Evolutionary conservation across 2,888 invertebrate genomes (phyloP).

Genomic region (Cephus sareptanus): DNA sequence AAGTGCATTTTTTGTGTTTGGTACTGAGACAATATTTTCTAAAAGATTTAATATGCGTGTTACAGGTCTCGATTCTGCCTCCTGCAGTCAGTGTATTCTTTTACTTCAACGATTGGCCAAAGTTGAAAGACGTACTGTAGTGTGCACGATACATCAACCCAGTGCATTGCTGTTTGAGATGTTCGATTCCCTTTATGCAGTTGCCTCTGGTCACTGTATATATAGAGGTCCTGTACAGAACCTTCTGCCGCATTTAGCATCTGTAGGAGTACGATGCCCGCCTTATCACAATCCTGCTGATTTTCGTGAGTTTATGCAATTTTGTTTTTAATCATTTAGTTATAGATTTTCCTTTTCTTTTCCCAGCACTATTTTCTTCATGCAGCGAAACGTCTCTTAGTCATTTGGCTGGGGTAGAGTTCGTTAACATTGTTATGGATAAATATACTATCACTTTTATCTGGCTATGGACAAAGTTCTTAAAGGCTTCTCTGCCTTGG

Average conservation of each 20-base stretch:
- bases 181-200: conserved; percentile 89
- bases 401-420: neutral
- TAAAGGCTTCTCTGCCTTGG: neutral
- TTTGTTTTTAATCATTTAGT: neutral
- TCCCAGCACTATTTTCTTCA: neutral
- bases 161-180: conserved; percentile 92
- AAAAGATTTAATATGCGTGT: neutral
- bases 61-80: conserved; percentile 85
- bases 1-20: neutral
- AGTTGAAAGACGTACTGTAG: conserved; percentile 84
- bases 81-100: conserved; percentile 85
- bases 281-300: conserved; percentile 96
- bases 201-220: conserved; percentile 85
- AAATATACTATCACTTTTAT: neutral
- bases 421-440: neutral
- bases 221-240: conserved; percentile 82
- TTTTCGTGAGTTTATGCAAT: conserved; percentile 77
- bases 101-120: conserved; percentile 83
- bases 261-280: conserved; percentile 84
- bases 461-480: neutral
- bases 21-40: neutral
- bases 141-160: conserved; percentile 95
- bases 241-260: conserved; percentile 82
- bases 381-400: neutral
- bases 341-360: neutral